Evolutionary conservation across 2,797 vertebrate species (phyloP), one percentile per base, ranked within the genome.

Genomic region (Sphenodon punctatus): DNA sequence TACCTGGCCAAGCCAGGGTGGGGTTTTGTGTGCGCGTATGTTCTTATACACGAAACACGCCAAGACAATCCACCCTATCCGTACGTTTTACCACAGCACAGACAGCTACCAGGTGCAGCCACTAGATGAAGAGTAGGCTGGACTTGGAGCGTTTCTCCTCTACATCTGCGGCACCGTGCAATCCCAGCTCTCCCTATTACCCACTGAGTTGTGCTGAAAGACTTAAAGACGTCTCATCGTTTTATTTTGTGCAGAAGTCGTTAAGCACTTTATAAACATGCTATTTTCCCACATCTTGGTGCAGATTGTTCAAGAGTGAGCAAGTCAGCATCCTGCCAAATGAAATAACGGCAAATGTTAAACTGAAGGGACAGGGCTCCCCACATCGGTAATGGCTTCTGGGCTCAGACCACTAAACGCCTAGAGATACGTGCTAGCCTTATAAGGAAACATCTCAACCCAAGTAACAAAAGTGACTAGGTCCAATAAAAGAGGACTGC

Each of bases 321-420:
- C 49, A 30, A 5, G n/a, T 41, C 23, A 46, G 42, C 63, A 13
- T 23, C 38, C 63, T 16, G 11, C 30, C 53, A 32, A 39, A 49
- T 25, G 10, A 49, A 5, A 2, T 22, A 10, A 32, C n/a, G 11
- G 4, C 27, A 36, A 30, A 30, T 13, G 17, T 3, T 23, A 20
- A 10, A 20, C 7, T 12, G 22, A 0, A 6, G 13, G 1, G 30
- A 3, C 13, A 25, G 15, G 8, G 4, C 9, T 46, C 70, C 41
- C 27, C 36, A 25, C 27, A 8, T 6, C 19, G 23, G 41, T 38
- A 17, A 25, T 19, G 36, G 22, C 11, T n/a, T n/a, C n/a, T n/a
- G n/a, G n/a, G n/a, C n/a, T n/a, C n/a, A n/a, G n/a, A n/a, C 46
- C 16, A 25, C 34, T 10, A 17, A 15, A 23, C 17, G 4, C 27